These are phyloP conservation scores for Thamnaconus septentrionalis DNA, from an alignment of 2,113 vertebrate genomes.

Conservation along the genomic window DNA sequence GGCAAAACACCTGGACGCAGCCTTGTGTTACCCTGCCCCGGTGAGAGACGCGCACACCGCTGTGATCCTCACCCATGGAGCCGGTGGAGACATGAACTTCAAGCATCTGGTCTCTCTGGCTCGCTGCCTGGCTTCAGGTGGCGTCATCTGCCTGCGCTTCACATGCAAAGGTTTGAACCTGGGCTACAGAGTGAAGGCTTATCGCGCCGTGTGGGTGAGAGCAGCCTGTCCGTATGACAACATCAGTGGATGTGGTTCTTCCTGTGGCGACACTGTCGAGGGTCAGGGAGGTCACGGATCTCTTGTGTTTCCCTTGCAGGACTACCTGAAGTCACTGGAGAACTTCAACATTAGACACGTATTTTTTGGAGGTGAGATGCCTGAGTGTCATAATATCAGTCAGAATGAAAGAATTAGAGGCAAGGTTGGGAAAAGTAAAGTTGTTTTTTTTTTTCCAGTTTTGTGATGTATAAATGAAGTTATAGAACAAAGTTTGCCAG, in stretches of 20 bases:
- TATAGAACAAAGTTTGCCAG: neutral
- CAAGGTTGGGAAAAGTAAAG: too few species aligned
- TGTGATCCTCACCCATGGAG: slow-evolving; percentile 88
- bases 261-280: too few species aligned
- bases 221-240: too few species aligned
- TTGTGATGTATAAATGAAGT: neutral
- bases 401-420: too few species aligned
- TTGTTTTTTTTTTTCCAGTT: too few species aligned
- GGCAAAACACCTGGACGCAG: slow-evolving; percentile 79
- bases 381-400: too few species aligned
- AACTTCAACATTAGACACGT: slow-evolving; percentile 78
- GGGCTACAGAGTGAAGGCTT: slow-evolving; percentile 83
- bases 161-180: slow-evolving; percentile 93
- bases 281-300: neutral
- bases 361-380: slow-evolving; percentile 81
- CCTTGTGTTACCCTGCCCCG: slow-evolving; percentile 76
- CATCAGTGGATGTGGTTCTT: too few species aligned
- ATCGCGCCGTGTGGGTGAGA: slow-evolving; percentile 84
- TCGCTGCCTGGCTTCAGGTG: slow-evolving; percentile 70
- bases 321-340: slow-evolving; percentile 80
- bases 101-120: slow-evolving; percentile 84
- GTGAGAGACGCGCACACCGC: slow-evolving; percentile 53
- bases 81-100: slow-evolving; percentile 91
- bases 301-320: slow-evolving; percentile 69
- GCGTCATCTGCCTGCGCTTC: slow-evolving; percentile 86